Conservation (phyloP, 2,888 invertebrate species). For the Leuctra nigra region DNA sequence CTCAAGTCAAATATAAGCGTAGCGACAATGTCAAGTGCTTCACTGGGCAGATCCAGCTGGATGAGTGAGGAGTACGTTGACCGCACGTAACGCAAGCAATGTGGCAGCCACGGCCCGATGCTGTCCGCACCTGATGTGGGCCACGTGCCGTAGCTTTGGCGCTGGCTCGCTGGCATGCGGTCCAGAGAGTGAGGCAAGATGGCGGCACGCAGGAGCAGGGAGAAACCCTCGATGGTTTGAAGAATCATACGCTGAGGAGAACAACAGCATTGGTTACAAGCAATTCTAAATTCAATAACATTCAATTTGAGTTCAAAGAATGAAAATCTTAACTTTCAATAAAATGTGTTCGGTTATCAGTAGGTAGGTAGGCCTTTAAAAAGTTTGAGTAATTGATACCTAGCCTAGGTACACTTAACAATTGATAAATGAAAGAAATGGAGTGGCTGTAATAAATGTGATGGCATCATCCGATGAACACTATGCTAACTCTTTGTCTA, state of each 20-base stretch:
- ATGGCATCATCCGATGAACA: too few species aligned
- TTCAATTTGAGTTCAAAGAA: neutral
- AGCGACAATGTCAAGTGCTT: conserved; percentile 79
- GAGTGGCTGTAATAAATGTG: too few species aligned
- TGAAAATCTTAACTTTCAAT: neutral
- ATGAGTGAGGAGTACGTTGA: conserved; percentile 75
- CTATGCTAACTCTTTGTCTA: too few species aligned
- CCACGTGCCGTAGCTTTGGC: conserved; percentile 48
- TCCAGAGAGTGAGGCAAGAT: conserved; percentile 58
- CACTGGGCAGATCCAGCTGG: conserved; percentile 78
- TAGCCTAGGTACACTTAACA: too few species aligned
- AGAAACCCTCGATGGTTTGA: conserved; percentile 66
- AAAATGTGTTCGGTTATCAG: neutral
- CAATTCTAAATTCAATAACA: too few species aligned
- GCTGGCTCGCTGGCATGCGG: conserved; percentile 35
- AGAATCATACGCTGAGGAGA: conserved; percentile 70
- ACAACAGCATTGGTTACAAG: too few species aligned
- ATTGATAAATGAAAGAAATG: too few species aligned
- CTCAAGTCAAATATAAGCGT: conserved; percentile 81
- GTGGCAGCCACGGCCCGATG: conserved; percentile 63
- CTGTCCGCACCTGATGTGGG: conserved; percentile 36
- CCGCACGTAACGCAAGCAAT: conserved; percentile 72
- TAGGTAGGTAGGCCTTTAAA: too few species aligned
- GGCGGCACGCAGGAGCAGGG: conserved; percentile 63
- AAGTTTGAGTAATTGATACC: too few species aligned